Evolutionary conservation across 2,888 invertebrate genomes (phyloP), one percentile per base, ranked within the genome.

Genomic region (Tipula vernalis): DNA sequence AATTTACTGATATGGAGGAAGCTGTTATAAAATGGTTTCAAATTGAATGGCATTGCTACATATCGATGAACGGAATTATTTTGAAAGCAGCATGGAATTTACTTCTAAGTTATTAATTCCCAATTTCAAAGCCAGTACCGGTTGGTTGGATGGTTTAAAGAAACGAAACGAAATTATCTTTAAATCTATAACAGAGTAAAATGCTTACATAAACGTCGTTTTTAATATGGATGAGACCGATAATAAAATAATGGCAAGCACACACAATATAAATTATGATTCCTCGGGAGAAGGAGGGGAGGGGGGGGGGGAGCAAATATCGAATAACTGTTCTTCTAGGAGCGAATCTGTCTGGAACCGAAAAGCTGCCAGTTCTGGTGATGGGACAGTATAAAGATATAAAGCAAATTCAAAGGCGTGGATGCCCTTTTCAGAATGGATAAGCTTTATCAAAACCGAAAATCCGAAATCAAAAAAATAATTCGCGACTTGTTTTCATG

Each of bases 211-310:
- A 86, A 85, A 87, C 87, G 88, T 89, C 88, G 88, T 89, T 88
- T 89, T 89, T 86, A 89, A 89, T 88, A 88, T 89, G 41, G 88
- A 89, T 88, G 89, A 89, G 88, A 87, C 89, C 39, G 89, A 41
- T 51, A 88, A 89, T 51, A 89, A 89, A 88, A 89, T 89, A 36
- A 86, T 36, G 39, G 41, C 51, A 1, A n/a, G n/a, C n/a, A n/a
- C n/a, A n/a, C n/a, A n/a, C n/a, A 36, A 39, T 83, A 83, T 12
- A 12, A 13, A 83, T 10, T 36, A 12, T 83, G 36, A 36, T n/a
- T 83, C 36, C n/a, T 36, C 36, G 3, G 83, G 83, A 2, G 28
- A 5, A 13, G 36, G 10, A 6, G n/a, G n/a, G n/a, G n/a, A n/a
- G n/a, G n/a, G n/a, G n/a, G n/a, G n/a, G n/a, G n/a, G n/a, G 0